Evolutionary conservation across 2,888 invertebrate species (phyloP), one percentile per base, ranked within the genome.

Genomic region (Spicauda simplicius): DNA sequence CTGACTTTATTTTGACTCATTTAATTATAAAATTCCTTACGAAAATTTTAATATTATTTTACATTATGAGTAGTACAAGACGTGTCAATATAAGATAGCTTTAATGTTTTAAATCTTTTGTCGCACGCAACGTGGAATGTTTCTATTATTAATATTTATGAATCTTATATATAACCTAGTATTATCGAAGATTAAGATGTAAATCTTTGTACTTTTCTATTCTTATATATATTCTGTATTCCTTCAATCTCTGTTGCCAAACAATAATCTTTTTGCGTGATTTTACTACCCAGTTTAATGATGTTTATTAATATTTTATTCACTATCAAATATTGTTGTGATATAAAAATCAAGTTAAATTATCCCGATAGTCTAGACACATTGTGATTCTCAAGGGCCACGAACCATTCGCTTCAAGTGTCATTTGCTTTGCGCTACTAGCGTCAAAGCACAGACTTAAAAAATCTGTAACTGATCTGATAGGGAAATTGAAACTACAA

Each of bases 21-120:
- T 6, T 33, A 33, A 1, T 33, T 33, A 33, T 33, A 33, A 33
- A 1, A 33, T 0, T 33, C 33, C 33, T 33, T 41, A 3, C 2
- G 37, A 41, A 41, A 7, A 41, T 14, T 41, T 41, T 1, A 41
- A 41, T 5, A 12, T 41, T 14, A 37, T 56, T 57, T 18, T 18
- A 57, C 41, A 19, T 61, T 64, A 41, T 41, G 60, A 64, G 48
- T 56, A 60, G 57, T 53, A 60, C 50, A 58, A 20, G 59, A 64
- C 18, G 64, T 70, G 67, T 70, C 62, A 68, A 64, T 68, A 62
- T n/a, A 64, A 69, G 54, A 64, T 64, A 52, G 69, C 65, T 65
- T 69, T 65, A 69, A 69, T 61, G 48, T 64, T 57, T 64, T 53
- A 16, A 45, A 48, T 45, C 20, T 61, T 57, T 57, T 33, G 25